Conservation (phyloP, 1,140 invertebrate species). For the Paraescarpia echinospica region DNA sequence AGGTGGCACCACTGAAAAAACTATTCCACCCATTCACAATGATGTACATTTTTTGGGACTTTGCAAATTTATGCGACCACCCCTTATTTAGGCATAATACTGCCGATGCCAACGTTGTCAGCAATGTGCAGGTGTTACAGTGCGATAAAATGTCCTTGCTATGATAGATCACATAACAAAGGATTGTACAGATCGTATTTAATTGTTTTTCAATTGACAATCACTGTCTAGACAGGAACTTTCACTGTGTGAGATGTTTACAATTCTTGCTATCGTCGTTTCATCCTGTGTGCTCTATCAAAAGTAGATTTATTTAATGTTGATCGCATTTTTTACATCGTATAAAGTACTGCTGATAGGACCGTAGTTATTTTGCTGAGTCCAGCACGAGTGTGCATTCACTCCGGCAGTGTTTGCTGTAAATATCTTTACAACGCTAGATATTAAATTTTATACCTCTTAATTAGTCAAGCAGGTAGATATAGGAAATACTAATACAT, state of each 20-base stretch:
- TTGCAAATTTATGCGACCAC: background rate
- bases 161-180: background rate
- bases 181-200: background rate
- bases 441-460: background rate
- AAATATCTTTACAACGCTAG: background rate
- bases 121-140: background rate
- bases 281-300: background rate
- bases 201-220: background rate
- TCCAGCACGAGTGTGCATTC: background rate
- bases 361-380: background rate
- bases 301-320: background rate
- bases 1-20: no score
- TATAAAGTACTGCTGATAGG: background rate
- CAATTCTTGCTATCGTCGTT: background rate
- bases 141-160: background rate
- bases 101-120: background rate
- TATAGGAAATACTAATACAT: background rate
- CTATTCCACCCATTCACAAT: no score
- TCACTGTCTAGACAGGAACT: background rate
- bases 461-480: background rate
- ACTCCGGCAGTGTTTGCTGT: background rate
- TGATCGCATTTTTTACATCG: background rate
- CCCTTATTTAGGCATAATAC: background rate
- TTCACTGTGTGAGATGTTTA: background rate
- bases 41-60: background rate